phyloP scores from a whole-genome alignment of 2,888 invertebrate genomes.

The Caenorhabditis sp. region DNA sequence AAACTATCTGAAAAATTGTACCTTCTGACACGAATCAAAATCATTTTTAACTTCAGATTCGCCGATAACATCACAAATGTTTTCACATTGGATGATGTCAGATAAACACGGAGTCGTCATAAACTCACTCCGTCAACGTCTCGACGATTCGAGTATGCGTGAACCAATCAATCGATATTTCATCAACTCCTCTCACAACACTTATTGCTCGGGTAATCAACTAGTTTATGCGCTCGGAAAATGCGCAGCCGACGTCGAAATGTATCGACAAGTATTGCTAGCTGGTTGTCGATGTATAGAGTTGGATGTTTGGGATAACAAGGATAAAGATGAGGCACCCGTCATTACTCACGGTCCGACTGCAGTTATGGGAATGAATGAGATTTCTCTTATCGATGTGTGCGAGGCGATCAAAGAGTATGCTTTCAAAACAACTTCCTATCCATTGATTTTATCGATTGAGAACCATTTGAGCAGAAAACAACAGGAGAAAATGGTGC shows the following conservation, averaged over 20 bases:
- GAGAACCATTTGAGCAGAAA: constrained; percentile 89
- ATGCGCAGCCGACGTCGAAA: constrained; percentile 85
- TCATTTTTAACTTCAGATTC: no score
- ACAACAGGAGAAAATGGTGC: constrained; percentile 63
- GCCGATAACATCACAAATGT: constrained; percentile 85
- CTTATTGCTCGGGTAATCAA: constrained; percentile 56
- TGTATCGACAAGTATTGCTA: constrained; percentile 91
- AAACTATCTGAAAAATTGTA: no score
- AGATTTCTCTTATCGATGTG: constrained; percentile 76
- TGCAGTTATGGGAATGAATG: constrained; percentile 59
- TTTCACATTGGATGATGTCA: constrained; percentile 96
- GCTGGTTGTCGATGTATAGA: constrained; percentile 98
- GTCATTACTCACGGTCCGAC: constrained; percentile 93
- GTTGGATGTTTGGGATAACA: constrained; percentile 97
- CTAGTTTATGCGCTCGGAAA: constrained; percentile 35
- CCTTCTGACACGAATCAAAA: no score
- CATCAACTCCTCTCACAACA: constrained; percentile 63
- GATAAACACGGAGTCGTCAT: constrained; percentile 98
- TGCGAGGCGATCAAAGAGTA: constrained; percentile 95
- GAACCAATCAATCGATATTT: constrained; percentile 64
- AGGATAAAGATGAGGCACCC: constrained; percentile 81
- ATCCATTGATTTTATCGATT: constrained; percentile 94
- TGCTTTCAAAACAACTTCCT: constrained; percentile 96
- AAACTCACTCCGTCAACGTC: constrained; percentile 79
- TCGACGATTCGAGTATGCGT: constrained; percentile 57